phyloP scores from a whole-genome alignment of 2,888 invertebrate genomes.

The Lasioglossum zephyrum region DNA sequence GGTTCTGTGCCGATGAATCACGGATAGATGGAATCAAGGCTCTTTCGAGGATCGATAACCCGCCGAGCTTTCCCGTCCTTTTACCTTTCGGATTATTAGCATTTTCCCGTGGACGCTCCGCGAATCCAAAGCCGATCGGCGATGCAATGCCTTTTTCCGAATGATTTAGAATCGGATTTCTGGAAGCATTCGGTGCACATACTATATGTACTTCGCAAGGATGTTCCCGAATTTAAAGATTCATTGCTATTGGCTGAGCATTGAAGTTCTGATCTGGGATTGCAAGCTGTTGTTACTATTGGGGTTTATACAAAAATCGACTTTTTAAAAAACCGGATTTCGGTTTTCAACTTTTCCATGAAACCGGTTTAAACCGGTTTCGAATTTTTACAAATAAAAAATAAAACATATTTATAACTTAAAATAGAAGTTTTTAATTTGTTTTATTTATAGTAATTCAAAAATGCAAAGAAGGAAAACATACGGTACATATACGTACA shows the following conservation, averaged over 20 bases:
- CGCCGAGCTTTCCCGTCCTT: slow-evolving; percentile 35
- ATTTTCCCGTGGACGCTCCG: slow-evolving; percentile 18
- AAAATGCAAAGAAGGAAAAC: too few species aligned
- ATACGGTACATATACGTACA: too few species aligned
- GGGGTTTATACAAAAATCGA: too few species aligned
- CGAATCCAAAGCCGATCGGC: background rate
- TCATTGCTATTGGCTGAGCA: background rate
- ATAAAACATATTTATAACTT: too few species aligned
- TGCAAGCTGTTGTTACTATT: background rate
- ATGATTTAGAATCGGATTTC: background rate
- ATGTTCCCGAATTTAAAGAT: background rate
- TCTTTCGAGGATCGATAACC: slow-evolving; percentile 48
- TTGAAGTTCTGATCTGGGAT: background rate
- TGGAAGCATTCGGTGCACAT: background rate
- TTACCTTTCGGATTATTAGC: slow-evolving; percentile 51
- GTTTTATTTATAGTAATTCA: too few species aligned
- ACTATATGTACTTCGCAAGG: background rate
- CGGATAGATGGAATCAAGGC: slow-evolving; percentile 65
- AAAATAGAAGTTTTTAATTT: too few species aligned
- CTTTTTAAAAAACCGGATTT: too few species aligned
- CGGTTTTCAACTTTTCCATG: too few species aligned
- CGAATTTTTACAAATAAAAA: too few species aligned
- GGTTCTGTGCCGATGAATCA: slow-evolving; percentile 57
- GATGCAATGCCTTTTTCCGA: background rate
- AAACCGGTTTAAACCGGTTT: too few species aligned